Conservation (phyloP, 2,797 vertebrate species). For the Psittacula echo region DNA sequence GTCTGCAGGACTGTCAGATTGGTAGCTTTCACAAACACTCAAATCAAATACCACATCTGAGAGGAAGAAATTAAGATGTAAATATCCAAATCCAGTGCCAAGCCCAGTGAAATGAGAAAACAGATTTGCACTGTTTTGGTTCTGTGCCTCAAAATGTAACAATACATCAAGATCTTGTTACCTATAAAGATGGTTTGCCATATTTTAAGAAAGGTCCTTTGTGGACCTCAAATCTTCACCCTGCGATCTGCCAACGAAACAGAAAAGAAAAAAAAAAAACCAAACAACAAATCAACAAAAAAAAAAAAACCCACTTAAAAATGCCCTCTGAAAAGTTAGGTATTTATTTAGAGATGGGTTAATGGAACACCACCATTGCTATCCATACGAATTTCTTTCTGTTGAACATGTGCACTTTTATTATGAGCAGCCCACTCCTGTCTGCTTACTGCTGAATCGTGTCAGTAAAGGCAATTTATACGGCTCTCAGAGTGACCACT, state of each 20-base stretch:
- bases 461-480: background rate
- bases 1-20: background rate
- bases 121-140: background rate
- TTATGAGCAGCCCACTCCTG: background rate
- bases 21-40: slow-evolving; percentile 33
- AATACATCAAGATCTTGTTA: background rate
- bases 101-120: slow-evolving; percentile 15
- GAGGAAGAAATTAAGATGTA: slow-evolving; percentile 41
- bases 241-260: background rate
- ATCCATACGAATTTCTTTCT: background rate
- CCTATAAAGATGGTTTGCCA: background rate
- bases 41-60: slow-evolving; percentile 33
- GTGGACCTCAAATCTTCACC: background rate
- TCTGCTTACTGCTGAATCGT: background rate
- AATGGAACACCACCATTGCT: background rate
- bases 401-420: background rate
- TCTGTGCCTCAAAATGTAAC: background rate
- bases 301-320: background rate
- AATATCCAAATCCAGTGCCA: slow-evolving; percentile 21
- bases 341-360: background rate
- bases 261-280: background rate
- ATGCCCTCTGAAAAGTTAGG: background rate
- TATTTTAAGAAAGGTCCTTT: background rate
- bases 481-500: background rate
- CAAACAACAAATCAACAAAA: background rate